phyloP scores from a whole-genome alignment of 23 tunicate species.

The Oikopleura albicans region DNA sequence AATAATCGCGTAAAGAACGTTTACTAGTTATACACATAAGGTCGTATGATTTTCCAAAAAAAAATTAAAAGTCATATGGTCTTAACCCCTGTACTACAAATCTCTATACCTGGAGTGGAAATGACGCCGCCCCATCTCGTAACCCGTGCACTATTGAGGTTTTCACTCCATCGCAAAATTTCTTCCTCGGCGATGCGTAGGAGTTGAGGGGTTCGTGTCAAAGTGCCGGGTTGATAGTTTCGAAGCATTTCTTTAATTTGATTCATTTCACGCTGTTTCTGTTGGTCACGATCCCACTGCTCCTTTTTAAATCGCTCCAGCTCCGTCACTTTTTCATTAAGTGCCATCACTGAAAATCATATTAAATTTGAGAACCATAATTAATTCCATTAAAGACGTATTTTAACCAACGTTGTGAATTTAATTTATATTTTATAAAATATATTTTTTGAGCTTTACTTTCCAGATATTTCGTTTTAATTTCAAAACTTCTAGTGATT shows the following conservation, averaged over 20 bases:
- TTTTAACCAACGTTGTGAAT: no score
- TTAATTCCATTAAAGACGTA: no score
- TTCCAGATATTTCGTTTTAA: no score
- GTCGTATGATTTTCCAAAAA: no score
- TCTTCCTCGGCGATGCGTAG: slow-evolving; percentile 22
- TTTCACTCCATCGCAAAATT: slow-evolving; percentile 18
- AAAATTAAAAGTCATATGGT: no score
- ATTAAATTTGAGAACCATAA: no score
- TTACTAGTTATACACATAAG: no score
- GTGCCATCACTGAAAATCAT: background rate
- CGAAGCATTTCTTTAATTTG: slow-evolving; percentile 2
- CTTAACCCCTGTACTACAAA: no score
- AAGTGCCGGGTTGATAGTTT: background rate
- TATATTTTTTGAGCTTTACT: no score
- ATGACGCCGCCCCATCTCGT: slow-evolving; percentile 34
- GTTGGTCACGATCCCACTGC: background rate
- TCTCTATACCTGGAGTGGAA: slow-evolving; percentile 31
- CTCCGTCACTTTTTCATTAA: background rate
- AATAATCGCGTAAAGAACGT: no score
- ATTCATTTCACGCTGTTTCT: background rate
- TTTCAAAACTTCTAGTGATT: no score
- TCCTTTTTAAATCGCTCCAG: background rate
- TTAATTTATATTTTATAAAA: no score
- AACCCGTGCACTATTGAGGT: slow-evolving; percentile 21
- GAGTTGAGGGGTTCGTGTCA: slow-evolving; percentile 14